These are phyloP conservation scores for Ceratina australensis DNA, from an alignment of 1,140 invertebrate species.

Conservation along the genomic window DNA sequence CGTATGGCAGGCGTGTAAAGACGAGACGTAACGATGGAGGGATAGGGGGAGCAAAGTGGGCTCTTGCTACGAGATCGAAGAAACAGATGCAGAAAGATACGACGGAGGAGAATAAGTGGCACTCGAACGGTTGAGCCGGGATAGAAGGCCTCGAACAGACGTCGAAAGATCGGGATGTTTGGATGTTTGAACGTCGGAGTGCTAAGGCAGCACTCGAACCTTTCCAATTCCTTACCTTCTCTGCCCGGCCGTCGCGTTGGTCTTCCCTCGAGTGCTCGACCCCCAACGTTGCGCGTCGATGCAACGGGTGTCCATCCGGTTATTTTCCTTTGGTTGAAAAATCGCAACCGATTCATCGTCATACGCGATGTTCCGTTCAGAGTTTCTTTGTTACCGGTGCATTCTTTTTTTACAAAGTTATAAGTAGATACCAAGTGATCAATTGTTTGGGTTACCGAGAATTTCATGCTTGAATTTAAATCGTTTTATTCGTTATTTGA, in stretches of 20 bases:
- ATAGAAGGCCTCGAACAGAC: conserved; percentile 68
- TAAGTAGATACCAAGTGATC: too few relatives aligned
- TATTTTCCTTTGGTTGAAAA: not conserved
- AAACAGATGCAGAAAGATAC: conserved; percentile 54
- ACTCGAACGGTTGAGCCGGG: conserved; percentile 59
- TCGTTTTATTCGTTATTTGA: too few relatives aligned
- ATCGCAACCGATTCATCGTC: not conserved
- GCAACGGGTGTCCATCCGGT: conserved; percentile 57
- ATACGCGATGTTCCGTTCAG: too few relatives aligned
- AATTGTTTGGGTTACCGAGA: too few relatives aligned
- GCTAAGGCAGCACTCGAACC: conserved; percentile 74
- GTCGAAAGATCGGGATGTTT: conserved; percentile 78
- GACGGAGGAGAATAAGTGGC: conserved; percentile 72
- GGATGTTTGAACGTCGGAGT: conserved; percentile 78
- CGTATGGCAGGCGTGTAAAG: conserved; percentile 42
- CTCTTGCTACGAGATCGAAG: conserved; percentile 53
- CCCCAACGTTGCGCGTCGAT: conserved; percentile 36
- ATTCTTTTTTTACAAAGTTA: too few relatives aligned
- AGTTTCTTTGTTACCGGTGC: too few relatives aligned
- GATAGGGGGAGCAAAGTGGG: conserved; percentile 39
- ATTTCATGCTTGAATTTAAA: too few relatives aligned
- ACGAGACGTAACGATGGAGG: conserved; percentile 33
- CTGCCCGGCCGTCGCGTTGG: not conserved
- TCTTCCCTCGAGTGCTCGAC: conserved; percentile 52
- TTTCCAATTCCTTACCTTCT: conserved; percentile 28